A percentile compares a stretch with the other conserved stretches of the same genome.
Evolutionary conservation across 1,140 invertebrate species (phyloP).

Genomic region (Steinernema khuongi): DNA sequence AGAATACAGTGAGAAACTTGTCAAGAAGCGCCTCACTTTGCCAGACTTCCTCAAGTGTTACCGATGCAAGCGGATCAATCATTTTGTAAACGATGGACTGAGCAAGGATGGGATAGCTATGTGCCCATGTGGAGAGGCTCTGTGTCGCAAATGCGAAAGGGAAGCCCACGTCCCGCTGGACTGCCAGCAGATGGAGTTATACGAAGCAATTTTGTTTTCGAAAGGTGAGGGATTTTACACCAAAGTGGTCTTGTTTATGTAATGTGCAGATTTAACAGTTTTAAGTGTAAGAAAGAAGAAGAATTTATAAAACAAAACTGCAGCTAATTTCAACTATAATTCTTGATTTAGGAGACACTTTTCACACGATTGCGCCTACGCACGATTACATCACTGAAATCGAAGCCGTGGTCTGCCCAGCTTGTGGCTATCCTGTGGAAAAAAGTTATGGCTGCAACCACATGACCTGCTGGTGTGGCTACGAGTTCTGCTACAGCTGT

Average conservation of each 20-base stretch:
- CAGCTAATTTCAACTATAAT: constrained; percentile 51
- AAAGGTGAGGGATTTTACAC: not conserved
- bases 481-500: not conserved
- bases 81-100: not conserved
- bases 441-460: constrained; percentile 45
- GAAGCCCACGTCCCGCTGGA: not conserved
- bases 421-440: constrained; percentile 38
- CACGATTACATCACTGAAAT: constrained; percentile 21
- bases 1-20: not conserved
- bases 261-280: not conserved
- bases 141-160: not conserved
- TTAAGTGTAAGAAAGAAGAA: constrained; percentile 33
- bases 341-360: constrained; percentile 55
- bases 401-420: constrained; percentile 30
- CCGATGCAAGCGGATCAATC: not conserved
- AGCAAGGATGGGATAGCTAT: not conserved
- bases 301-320: constrained; percentile 34
- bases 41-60: not conserved
- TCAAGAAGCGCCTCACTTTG: not conserved
- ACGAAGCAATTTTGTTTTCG: not conserved
- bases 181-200: not conserved
- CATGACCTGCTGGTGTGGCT: constrained; percentile 32
- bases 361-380: constrained; percentile 46
- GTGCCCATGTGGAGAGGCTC: not conserved
- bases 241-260: not conserved